Conservation (phyloP, 2,113 vertebrate genomes). For the Eulacestoma nigropectus region DNA sequence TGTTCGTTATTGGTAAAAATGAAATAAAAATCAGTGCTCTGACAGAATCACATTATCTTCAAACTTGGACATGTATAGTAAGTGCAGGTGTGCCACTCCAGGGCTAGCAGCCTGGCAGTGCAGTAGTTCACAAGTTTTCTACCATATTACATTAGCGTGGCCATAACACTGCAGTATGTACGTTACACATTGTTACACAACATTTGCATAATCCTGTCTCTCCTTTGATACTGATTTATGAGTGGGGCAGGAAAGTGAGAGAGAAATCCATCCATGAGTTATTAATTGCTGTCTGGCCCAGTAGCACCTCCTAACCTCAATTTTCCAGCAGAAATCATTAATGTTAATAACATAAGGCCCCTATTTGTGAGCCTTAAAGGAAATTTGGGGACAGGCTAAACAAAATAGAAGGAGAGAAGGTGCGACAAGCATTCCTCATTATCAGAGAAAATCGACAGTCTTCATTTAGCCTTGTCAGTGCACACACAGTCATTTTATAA, state of each 20-base stretch:
- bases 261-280: constrained; percentile 38
- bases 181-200: not conserved
- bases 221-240: constrained; percentile 52
- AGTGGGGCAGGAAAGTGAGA: constrained; percentile 52
- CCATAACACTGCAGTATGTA: not conserved
- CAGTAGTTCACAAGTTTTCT: not conserved
- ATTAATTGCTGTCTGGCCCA: constrained; percentile 53
- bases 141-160: not conserved
- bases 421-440: not conserved
- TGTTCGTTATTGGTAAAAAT: not conserved
- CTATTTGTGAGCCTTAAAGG: not conserved
- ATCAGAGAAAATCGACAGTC: not conserved
- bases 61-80: not conserved
- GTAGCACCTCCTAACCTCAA: constrained; percentile 54
- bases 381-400: not conserved
- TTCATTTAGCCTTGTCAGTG: not conserved
- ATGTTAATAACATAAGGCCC: constrained; percentile 38
- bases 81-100: not conserved
- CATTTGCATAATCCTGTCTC: constrained; percentile 49
- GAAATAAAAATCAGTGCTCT: not conserved
- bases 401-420: not conserved
- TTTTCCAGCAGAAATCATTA: constrained; percentile 60
- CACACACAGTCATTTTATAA: not conserved
- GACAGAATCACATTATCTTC: not conserved
- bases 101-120: not conserved